phyloP scores from a whole-genome alignment of 2,113 vertebrate species.

The Eonycteris spelaea region DNA sequence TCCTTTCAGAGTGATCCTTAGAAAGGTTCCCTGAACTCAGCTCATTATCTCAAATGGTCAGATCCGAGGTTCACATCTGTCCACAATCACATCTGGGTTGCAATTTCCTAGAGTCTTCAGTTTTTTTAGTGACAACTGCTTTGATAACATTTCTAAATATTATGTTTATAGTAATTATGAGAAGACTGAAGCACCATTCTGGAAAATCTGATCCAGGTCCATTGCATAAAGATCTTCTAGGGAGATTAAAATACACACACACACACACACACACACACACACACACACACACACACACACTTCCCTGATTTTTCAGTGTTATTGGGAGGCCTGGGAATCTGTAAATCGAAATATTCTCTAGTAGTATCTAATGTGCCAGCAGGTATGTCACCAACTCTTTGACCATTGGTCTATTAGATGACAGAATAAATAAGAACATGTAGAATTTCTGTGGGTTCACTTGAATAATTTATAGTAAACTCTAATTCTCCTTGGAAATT shows the following conservation, averaged over 20 bases:
- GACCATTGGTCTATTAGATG: neutral
- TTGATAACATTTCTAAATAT: neutral
- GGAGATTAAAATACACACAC: neutral
- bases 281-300: no score
- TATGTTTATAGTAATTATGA: neutral
- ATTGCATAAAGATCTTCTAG: neutral
- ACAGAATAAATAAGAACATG: neutral
- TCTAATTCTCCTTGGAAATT: neutral
- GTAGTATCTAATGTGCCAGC: neutral
- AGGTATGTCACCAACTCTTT: neutral
- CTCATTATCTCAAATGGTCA: neutral
- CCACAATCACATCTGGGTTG: neutral
- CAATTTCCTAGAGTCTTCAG: neutral
- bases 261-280: no score
- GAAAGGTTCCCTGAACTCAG: neutral
- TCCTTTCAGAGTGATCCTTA: neutral
- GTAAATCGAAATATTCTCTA: neutral
- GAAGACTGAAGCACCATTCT: neutral
- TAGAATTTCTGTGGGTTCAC: neutral
- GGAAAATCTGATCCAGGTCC: neutral
- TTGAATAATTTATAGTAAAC: slow-evolving; percentile 6
- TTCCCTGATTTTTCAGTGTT: neutral
- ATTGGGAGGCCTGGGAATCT: neutral
- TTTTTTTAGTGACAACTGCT: neutral
- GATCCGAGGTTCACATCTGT: neutral